Conservation (phyloP, 2,797 vertebrate genomes). For the Kryptolebias ocellatus region DNA sequence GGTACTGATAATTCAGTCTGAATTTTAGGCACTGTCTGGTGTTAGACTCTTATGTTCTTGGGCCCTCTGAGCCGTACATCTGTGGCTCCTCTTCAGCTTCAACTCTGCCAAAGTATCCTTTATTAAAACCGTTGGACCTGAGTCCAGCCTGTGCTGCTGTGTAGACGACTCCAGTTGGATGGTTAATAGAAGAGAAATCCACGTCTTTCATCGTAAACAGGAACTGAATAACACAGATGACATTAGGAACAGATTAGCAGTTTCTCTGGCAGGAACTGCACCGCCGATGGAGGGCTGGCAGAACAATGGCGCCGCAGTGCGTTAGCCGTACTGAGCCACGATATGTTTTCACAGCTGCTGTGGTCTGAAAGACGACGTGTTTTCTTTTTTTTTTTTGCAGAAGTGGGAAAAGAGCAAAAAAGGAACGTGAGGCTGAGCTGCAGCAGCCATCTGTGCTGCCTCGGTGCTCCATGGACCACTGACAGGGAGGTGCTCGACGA, state of each 20-base stretch:
- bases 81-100: no score
- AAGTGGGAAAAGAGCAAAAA: conserved; percentile 52
- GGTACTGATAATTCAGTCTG: no score
- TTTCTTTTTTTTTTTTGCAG: conserved; percentile 63
- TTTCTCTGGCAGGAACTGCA: conserved; percentile 1
- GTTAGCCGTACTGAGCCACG: conserved; percentile 47
- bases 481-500: conserved; percentile 58
- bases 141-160: background rate
- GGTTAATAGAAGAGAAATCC: no score
- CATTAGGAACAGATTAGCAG: conserved; percentile 1
- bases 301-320: conserved; percentile 42
- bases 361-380: conserved; percentile 62
- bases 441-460: conserved; percentile 62
- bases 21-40: no score
- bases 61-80: no score
- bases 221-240: conserved; percentile 7
- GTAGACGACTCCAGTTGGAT: background rate
- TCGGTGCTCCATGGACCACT: conserved; percentile 67
- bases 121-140: no score
- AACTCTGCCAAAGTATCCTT: no score
- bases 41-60: no score
- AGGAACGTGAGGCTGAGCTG: conserved; percentile 72
- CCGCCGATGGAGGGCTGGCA: conserved; percentile 16
- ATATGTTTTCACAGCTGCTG: conserved; percentile 76
- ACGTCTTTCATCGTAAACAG: background rate